Base-by-base conservation (phyloP, 1,140 invertebrate species). In the Megathymus violae region DNA sequence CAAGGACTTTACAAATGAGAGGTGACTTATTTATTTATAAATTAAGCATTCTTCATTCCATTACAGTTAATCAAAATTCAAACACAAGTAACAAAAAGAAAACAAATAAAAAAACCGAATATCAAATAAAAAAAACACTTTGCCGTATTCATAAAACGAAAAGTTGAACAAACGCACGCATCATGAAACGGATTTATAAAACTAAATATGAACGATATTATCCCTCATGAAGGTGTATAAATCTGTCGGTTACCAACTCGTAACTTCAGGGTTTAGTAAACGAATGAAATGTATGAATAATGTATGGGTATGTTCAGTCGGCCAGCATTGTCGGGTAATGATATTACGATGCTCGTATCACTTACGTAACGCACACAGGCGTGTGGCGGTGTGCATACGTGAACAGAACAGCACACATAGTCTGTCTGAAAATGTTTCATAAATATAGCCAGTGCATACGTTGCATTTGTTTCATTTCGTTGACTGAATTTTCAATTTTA, bases 261-360 rank as follows among this genome's bases (percentile, higher is more conserved):
- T 77, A 75, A 73, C 73, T 76, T 47, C 62, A 69, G 73, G 74
- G 75, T 74, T 78, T 75, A 77, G 70, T 76, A 60, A 82, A 77
- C 74, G 73, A 74, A 77, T 78, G 73, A 80, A 76, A 69, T 65
- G 74, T 71, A 78, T 85, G 80, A 85, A 85, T 85, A 77, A 85
- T 85, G 77, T 74, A 82, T 75, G 62, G 62, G 25, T 59, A 64
- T 47, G 43, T 71, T 62, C 65, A 60, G 50, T 48, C 67, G 64
- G 63, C 62, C 68, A 58, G 61, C 70, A 69, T 74, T 69, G 67
- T 65, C 62, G 62, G 62, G 65, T 76, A 78, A 82, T 78, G 69
- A 68, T 71, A 69, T 81, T 76, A 78, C 69, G 67, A 76, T 68
- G 64, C 62, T 71, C 59, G 54, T 66, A 70, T 69, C 65, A 69